A percentile compares a stretch with the other conserved stretches of the same genome.
phyloP scores from a whole-genome alignment of 2,113 vertebrate species.

The Hydrochoerus hydrochaeris region DNA sequence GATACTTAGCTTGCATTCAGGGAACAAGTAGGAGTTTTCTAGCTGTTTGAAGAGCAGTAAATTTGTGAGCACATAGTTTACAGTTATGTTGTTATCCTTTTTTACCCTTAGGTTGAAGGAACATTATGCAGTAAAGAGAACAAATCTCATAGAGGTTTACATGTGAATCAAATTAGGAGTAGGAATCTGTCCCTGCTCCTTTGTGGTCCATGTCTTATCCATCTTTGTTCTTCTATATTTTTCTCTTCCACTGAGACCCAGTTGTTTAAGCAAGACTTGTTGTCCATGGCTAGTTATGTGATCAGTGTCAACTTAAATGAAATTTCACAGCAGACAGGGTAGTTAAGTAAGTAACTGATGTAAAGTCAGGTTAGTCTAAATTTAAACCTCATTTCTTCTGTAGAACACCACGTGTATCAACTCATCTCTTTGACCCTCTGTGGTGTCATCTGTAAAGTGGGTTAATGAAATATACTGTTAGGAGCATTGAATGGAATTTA shows the following conservation, averaged over 20 bases:
- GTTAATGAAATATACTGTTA: rapidly evolving
- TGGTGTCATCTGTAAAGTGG: not conserved
- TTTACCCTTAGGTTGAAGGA: not conserved
- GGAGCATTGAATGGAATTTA: not conserved
- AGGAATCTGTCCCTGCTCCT: not conserved
- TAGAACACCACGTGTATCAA: not conserved
- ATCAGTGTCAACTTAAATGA: not conserved
- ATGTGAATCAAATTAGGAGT: not conserved
- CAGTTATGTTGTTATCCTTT: not conserved
- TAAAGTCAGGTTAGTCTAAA: not conserved
- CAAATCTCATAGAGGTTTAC: not conserved
- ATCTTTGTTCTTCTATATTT: not conserved
- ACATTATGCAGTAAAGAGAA: not conserved
- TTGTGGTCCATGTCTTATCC: not conserved
- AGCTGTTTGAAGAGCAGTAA: not conserved
- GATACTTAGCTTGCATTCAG: not conserved
- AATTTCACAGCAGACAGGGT: not conserved
- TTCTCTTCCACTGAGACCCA: not conserved
- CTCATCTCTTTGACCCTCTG: not conserved
- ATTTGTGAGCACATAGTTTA: not conserved
- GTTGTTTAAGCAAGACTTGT: not conserved
- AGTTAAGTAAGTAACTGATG: not conserved
- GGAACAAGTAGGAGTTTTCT: not conserved
- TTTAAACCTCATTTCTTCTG: not conserved
- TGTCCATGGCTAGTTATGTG: not conserved